Conservation (phyloP, 2,888 invertebrate species). For the Brenthis daphne region DNA sequence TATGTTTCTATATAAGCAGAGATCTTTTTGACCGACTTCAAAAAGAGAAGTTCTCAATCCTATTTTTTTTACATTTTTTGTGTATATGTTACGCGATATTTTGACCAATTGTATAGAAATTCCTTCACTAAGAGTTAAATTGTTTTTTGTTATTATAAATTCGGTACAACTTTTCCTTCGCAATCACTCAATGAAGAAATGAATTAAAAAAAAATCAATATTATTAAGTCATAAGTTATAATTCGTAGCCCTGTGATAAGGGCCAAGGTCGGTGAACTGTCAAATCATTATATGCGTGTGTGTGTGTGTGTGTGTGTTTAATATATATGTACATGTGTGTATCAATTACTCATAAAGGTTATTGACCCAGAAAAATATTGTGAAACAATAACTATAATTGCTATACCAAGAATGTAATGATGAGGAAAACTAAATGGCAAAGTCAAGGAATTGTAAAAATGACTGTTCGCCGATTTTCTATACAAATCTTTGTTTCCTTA, state of each 20-base stretch:
- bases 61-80: no score
- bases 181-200: no score
- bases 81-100: no score
- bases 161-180: neutral
- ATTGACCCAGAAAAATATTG: constrained; percentile 38
- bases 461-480: no score
- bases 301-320: neutral
- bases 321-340: constrained; percentile 23
- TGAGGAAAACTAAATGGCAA: constrained; percentile 20
- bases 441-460: constrained; percentile 5
- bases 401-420: constrained; percentile 21
- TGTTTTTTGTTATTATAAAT: no score
- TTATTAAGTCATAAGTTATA: constrained; percentile 1
- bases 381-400: constrained; percentile 28
- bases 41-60: no score
- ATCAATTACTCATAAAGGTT: constrained; percentile 35
- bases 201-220: neutral
- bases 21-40: no score
- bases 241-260: constrained; percentile 30
- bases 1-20: no score
- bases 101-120: no score
- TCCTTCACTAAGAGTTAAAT: no score
- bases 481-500: no score
- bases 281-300: constrained; percentile 8
- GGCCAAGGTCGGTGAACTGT: constrained; percentile 33